Conservation (phyloP, 2,113 vertebrate species). For the Pipa parva region DNA sequence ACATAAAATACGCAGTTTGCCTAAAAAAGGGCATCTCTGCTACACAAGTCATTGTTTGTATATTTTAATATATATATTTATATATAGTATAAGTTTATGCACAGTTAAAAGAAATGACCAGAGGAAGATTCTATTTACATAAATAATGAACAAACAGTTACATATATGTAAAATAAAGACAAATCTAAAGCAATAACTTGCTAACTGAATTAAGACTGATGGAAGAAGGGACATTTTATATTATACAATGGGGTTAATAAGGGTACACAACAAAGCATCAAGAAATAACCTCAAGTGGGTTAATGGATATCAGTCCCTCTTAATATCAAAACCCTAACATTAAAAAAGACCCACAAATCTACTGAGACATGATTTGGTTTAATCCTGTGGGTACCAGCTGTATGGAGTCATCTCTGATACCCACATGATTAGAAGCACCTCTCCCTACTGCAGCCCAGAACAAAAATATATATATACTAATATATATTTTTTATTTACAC, state of each 20-base stretch:
- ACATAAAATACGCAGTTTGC: too few relatives aligned
- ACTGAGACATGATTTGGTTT: conserved; percentile 32
- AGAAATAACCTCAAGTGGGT: conserved; percentile 32
- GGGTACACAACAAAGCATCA: conserved; percentile 17
- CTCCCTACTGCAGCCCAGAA: conserved; percentile 19
- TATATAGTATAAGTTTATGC: conserved; percentile 34
- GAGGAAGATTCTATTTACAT: conserved; percentile 37
- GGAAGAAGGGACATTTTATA: conserved; percentile 32
- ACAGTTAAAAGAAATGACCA: conserved; percentile 30
- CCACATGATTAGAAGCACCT: conserved; percentile 18
- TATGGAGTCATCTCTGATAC: neutral
- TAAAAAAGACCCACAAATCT: conserved; percentile 20
- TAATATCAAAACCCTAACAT: conserved; percentile 22
- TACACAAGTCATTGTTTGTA: neutral
- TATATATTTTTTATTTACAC: conserved; percentile 41
- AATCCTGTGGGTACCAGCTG: neutral
- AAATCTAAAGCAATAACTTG: conserved; percentile 12
- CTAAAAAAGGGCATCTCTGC: neutral
- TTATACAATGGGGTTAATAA: conserved; percentile 30
- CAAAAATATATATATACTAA: conserved; percentile 37
- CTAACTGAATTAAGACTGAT: conserved; percentile 27
- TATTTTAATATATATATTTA: conserved; percentile 20
- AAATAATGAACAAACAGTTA: conserved; percentile 36
- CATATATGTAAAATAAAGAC: conserved; percentile 21
- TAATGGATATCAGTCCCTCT: conserved; percentile 31